These are phyloP conservation scores for Parnassius mnemosyne DNA, from an alignment of 2,888 invertebrate genomes.

Conservation along the genomic window DNA sequence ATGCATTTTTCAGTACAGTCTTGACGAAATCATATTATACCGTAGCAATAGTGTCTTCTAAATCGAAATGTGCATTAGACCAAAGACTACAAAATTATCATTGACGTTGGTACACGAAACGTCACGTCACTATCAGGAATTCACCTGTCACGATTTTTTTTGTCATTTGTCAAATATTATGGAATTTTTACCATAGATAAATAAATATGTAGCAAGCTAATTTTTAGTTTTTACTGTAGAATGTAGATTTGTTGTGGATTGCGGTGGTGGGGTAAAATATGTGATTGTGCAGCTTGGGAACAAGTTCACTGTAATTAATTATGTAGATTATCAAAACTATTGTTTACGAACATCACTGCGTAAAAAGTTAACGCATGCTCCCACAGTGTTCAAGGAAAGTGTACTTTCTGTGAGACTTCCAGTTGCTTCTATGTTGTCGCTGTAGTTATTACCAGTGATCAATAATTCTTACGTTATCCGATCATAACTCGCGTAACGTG, in stretches of 20 bases:
- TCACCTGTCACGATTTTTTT: conserved; percentile 37
- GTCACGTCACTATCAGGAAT: conserved; percentile 37
- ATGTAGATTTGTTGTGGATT: conserved; percentile 42
- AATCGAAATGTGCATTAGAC: too few species aligned
- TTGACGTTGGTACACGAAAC: too few species aligned
- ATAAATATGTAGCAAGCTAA: too few species aligned
- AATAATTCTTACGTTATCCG: conserved; percentile 26
- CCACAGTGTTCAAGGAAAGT: conserved; percentile 72
- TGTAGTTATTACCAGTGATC: conserved; percentile 25
- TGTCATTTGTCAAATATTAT: conserved; percentile 24
- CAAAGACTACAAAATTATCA: too few species aligned
- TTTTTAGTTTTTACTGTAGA: not conserved
- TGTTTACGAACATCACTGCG: conserved; percentile 63
- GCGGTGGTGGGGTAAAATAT: conserved; percentile 51
- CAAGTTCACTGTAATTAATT: conserved; percentile 53
- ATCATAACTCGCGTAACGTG: conserved; percentile 19
- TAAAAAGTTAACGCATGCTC: conserved; percentile 60
- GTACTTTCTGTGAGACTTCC: conserved; percentile 46
- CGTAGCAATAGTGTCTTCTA: too few species aligned
- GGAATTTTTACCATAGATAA: conserved; percentile 16
- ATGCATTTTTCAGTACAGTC: too few species aligned
- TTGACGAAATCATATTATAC: too few species aligned
- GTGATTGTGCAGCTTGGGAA: conserved; percentile 40
- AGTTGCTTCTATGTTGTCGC: conserved; percentile 28
- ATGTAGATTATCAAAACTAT: conserved; percentile 69